phyloP scores from a whole-genome alignment of 2,888 invertebrate species.

The Cheilosia variabilis region DNA sequence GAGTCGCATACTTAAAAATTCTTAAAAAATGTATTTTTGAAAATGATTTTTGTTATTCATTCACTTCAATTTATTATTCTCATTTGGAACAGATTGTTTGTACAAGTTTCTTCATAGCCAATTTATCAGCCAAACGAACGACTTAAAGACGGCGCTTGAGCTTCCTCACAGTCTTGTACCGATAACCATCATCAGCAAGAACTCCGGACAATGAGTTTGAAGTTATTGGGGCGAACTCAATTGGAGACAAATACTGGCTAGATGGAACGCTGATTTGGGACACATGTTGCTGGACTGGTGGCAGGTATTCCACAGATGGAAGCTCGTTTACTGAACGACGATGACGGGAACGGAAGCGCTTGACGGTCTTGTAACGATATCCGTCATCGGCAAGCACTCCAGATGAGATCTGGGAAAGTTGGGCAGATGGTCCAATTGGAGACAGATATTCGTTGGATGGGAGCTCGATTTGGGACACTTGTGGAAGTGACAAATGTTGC shows the following conservation, averaged over 20 bases:
- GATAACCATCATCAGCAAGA: conserved; percentile 81
- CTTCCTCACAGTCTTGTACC: conserved; percentile 78
- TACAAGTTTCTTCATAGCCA: too few relatives aligned
- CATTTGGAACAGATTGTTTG: too few relatives aligned
- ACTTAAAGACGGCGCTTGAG: conserved; percentile 30
- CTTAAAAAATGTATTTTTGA: too few relatives aligned
- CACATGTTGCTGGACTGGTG: conserved; percentile 27
- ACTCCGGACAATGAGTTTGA: conserved; percentile 71
- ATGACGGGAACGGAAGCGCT: conserved; percentile 71
- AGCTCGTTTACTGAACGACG: conserved; percentile 81
- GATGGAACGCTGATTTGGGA: background rate
- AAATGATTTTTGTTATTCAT: too few relatives aligned
- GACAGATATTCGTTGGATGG: conserved; percentile 59
- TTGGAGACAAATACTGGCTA: conserved; percentile 36
- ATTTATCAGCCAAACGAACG: too few relatives aligned
- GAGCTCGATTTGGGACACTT: background rate
- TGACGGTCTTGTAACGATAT: conserved; percentile 71
- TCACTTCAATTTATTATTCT: too few relatives aligned
- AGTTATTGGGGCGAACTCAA: background rate
- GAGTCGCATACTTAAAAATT: too few relatives aligned
- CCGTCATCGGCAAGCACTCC: conserved; percentile 69
- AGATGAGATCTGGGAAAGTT: conserved; percentile 11
- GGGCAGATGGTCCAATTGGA: conserved; percentile 37
- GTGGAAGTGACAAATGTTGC: conserved; percentile 13
- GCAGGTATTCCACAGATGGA: conserved; percentile 78